A percentile compares a stretch with the other conserved stretches of the same genome.
phyloP scores from a whole-genome alignment of 2,888 invertebrate genomes.

The Chironomus tentans region DNA sequence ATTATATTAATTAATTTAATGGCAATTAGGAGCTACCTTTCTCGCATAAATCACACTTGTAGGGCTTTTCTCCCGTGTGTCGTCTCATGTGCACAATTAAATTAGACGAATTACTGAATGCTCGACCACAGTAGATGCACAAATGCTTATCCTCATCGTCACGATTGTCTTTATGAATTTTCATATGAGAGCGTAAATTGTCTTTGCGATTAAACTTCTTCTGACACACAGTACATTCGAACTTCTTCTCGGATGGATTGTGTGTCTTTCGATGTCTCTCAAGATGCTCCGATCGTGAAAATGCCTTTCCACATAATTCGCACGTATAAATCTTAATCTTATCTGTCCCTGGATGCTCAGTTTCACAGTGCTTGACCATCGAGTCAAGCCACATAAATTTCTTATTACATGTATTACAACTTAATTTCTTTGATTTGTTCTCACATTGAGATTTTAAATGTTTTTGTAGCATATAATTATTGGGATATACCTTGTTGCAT shows the following conservation, averaged over 20 bases:
- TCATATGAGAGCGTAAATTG: constrained; percentile 45
- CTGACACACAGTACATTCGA: constrained; percentile 49
- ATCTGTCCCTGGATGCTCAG: constrained; percentile 36
- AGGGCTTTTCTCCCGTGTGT: constrained; percentile 54
- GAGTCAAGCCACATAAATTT: constrained; percentile 45
- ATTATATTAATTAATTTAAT: not conserved
- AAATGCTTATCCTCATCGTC: constrained; percentile 44
- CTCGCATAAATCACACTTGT: constrained; percentile 52
- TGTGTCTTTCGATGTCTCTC: constrained; percentile 57
- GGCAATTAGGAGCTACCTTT: constrained; percentile 40
- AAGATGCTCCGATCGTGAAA: constrained; percentile 54
- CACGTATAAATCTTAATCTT: constrained; percentile 46
- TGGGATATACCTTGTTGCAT: constrained; percentile 47
- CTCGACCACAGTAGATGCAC: constrained; percentile 52
- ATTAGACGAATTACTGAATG: constrained; percentile 53
- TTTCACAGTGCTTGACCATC: constrained; percentile 42
- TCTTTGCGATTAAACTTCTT: constrained; percentile 49
- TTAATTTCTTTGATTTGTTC: constrained; percentile 34
- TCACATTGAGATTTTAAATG: constrained; percentile 43
- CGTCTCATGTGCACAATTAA: constrained; percentile 57
- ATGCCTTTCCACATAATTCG: constrained; percentile 53
- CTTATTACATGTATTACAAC: constrained; percentile 42
- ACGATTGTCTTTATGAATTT: constrained; percentile 44
- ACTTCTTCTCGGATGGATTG: constrained; percentile 45
- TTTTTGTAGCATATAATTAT: constrained; percentile 45